These are phyloP conservation scores for Caenorhabditis imperialis DNA, from an alignment of 2,888 invertebrate genomes.

Conservation along the genomic window DNA sequence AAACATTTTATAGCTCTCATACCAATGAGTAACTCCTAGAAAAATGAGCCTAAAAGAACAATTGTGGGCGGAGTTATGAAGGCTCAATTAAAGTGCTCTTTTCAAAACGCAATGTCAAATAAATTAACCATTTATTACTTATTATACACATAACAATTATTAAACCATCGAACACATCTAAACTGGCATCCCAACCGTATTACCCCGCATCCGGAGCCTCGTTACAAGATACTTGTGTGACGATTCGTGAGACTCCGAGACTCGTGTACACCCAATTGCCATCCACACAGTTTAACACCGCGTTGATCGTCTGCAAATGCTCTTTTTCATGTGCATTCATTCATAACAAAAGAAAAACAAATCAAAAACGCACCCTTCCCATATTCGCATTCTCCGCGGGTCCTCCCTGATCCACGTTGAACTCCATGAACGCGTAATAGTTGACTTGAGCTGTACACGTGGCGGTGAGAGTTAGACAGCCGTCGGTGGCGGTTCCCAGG, in stretches of 20 bases:
- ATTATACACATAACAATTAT: no score
- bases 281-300: slow-evolving; percentile 35
- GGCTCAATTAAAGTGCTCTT: no score
- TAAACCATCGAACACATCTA: no score
- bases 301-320: slow-evolving; percentile 37
- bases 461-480: slow-evolving; percentile 37
- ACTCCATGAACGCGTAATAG: slow-evolving; percentile 48
- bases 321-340: neutral
- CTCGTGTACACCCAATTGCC: slow-evolving; percentile 54
- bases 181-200: no score
- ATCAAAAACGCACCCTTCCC: slow-evolving; percentile 41
- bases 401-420: slow-evolving; percentile 50
- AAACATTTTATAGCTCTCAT: no score
- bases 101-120: no score
- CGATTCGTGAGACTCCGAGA: slow-evolving; percentile 36
- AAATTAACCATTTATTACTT: no score
- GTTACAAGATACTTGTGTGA: slow-evolving; percentile 47
- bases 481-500: slow-evolving; percentile 20
- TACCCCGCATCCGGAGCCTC: slow-evolving; percentile 44
- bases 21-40: no score
- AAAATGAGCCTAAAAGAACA: no score
- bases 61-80: no score
- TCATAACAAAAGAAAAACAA: no score
- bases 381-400: slow-evolving; percentile 38
- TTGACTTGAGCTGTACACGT: slow-evolving; percentile 39